A percentile compares a stretch with the other conserved stretches of the same genome.
Conservation (phyloP, 2,113 vertebrate species). For the Aleadryas rufinucha region DNA sequence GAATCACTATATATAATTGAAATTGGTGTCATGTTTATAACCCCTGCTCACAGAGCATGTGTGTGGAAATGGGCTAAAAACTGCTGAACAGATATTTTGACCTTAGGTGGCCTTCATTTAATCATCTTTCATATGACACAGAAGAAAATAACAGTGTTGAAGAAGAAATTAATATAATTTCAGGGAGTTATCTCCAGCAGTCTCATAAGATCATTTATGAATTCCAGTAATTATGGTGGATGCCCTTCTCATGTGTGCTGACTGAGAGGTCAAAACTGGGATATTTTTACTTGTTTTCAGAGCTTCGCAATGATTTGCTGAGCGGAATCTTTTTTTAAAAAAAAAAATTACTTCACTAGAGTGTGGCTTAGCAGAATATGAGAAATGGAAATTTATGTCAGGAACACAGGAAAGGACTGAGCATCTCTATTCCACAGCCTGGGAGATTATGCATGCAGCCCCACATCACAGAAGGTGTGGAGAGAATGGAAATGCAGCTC, state of each 20-base stretch:
- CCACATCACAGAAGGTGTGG: neutral
- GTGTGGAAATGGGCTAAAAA: neutral
- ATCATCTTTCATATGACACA: neutral
- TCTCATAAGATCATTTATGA: neutral
- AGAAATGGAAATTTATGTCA: neutral
- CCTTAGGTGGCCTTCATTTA: neutral
- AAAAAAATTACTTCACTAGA: neutral
- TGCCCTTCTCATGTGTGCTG: neutral
- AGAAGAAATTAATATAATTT: neutral
- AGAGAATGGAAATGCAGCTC: neutral
- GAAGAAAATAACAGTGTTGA: neutral
- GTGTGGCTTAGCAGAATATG: neutral
- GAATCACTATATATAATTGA: neutral
- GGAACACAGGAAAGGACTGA: neutral
- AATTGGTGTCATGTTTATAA: neutral
- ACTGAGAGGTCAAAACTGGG: neutral
- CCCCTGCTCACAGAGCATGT: neutral
- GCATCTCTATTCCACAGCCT: neutral
- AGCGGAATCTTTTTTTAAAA: fast-evolving
- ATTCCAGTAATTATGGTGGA: neutral
- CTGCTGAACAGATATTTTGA: neutral
- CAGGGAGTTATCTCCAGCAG: neutral
- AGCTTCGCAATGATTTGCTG: neutral
- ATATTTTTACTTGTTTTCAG: neutral
- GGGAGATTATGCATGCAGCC: neutral